Evolutionary conservation across 2,113 vertebrate species (phyloP).

Genomic region (Tachysurus fulvidraco): DNA sequence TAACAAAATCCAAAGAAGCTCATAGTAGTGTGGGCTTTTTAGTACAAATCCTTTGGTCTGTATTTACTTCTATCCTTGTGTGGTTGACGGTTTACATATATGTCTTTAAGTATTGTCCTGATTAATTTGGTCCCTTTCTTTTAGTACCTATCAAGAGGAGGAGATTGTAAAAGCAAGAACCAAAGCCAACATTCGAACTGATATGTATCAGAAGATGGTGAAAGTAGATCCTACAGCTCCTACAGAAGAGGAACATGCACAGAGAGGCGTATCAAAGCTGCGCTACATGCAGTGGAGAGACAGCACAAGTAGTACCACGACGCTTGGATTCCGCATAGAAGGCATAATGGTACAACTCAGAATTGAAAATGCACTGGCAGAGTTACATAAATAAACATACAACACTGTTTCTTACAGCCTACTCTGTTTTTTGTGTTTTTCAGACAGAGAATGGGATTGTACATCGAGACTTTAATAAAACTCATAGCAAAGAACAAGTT

Average conservation of each 20-base stretch:
- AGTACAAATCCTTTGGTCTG: background rate
- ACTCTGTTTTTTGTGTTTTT: slow-evolving; percentile 42
- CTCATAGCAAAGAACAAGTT: slow-evolving; percentile 64
- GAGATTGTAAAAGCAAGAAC: slow-evolving; percentile 69
- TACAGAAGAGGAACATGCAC: slow-evolving; percentile 70
- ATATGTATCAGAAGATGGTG: slow-evolving; percentile 82
- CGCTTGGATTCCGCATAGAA: slow-evolving; percentile 78
- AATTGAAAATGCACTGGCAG: background rate
- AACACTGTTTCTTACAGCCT: background rate
- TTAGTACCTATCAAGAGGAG: slow-evolving; percentile 78
- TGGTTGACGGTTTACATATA: background rate
- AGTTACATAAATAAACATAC: background rate
- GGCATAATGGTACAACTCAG: slow-evolving; percentile 71
- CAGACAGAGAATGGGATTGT: slow-evolving; percentile 74
- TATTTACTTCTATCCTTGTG: background rate
- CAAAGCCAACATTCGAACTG: slow-evolving; percentile 63
- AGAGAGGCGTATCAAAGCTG: slow-evolving; percentile 73
- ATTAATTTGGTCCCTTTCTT: slow-evolving; percentile 18
- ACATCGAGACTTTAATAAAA: slow-evolving; percentile 75
- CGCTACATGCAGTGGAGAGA: slow-evolving; percentile 83
- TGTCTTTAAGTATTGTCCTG: background rate
- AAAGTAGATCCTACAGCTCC: slow-evolving; percentile 72
- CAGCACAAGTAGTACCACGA: slow-evolving; percentile 71
- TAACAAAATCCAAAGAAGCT: background rate
- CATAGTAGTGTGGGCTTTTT: background rate